Evolutionary conservation across 2,113 vertebrate genomes (phyloP).

Genomic region (Nyctibius bracteatus): DNA sequence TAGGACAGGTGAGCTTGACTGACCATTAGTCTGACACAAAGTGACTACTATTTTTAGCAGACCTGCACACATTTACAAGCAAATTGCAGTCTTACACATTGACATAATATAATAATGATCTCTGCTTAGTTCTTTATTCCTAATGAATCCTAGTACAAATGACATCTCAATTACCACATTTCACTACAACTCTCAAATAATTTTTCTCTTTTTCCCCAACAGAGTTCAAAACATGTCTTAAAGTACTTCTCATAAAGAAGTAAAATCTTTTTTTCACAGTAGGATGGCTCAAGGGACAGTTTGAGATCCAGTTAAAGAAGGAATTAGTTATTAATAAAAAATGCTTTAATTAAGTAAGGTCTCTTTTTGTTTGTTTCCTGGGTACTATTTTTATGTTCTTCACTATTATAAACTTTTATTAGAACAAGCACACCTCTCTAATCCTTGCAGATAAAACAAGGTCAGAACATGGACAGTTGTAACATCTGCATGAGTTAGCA

Average conservation of each 20-base stretch:
- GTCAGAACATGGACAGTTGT: constrained; percentile 32
- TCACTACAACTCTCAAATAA: constrained; percentile 21
- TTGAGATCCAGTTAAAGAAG: neutral
- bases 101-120: neutral
- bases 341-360: neutral
- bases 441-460: constrained; percentile 25
- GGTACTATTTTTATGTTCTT: neutral
- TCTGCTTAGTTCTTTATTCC: constrained; percentile 29
- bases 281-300: neutral
- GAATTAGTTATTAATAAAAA: neutral
- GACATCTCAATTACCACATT: constrained; percentile 40
- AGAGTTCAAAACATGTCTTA: constrained; percentile 21
- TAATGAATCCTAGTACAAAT: constrained; percentile 33
- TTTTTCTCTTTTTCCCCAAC: constrained; percentile 3
- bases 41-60: neutral
- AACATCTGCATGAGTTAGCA: constrained; percentile 54
- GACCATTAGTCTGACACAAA: neutral
- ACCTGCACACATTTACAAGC: neutral
- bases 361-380: neutral
- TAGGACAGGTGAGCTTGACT: neutral
- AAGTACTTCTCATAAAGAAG: neutral
- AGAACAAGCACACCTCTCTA: neutral
- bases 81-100: neutral
- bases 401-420: neutral
- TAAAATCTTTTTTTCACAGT: neutral